Evolutionary conservation across 2,113 vertebrate genomes (phyloP), one percentile per base, ranked within the genome.

Genomic region (Anser brachyrhynchus): DNA sequence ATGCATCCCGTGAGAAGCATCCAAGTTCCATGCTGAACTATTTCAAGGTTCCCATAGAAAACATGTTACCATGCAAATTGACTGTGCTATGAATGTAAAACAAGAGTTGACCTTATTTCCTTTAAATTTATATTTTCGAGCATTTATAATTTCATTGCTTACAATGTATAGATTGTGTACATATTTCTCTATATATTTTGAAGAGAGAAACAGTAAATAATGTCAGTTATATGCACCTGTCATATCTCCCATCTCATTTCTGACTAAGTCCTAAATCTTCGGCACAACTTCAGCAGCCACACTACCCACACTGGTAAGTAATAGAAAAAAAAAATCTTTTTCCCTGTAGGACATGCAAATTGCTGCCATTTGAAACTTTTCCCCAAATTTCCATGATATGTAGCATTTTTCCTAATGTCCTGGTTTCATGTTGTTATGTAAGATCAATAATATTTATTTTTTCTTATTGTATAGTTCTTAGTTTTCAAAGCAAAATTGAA

Each of bases 361-460:
- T 83, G 29, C 54, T 90, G 35, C 78, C 58, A 75, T 43, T 70
- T 59, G 35, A 25, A 92, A 35, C 44, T 84, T 83, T 59, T 88
- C 51, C 62, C 74, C 16, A 31, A 26, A 29, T 74, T 92, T 90
- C 58, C 88, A 23, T 54, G 39, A 15, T 91, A 55, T 55, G 37
- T 90, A 70, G n/a, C n/a, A 28, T 49, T 96, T 95, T 92, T 44
- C 67, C 58, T 76, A 64, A 55, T 74, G 67, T 41, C 31, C 33
- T 74, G 37, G 22, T 86, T 92, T 41, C 41, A 29, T 75, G 33
- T 77, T 31, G 62, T 58, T 88, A 58, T 76, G 21, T 77, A 37
- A 83, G 29, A 86, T 74, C 80, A 44, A 37, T 69, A 70, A 26
- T 26, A 62, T 73, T 72, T 87, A 19, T 52, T 81, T 92, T 81